A percentile compares a stretch with the other conserved stretches of the same genome.
Evolutionary conservation across 2,797 vertebrate species (phyloP).

Genomic region (Poeciliopsis gracilis): DNA sequence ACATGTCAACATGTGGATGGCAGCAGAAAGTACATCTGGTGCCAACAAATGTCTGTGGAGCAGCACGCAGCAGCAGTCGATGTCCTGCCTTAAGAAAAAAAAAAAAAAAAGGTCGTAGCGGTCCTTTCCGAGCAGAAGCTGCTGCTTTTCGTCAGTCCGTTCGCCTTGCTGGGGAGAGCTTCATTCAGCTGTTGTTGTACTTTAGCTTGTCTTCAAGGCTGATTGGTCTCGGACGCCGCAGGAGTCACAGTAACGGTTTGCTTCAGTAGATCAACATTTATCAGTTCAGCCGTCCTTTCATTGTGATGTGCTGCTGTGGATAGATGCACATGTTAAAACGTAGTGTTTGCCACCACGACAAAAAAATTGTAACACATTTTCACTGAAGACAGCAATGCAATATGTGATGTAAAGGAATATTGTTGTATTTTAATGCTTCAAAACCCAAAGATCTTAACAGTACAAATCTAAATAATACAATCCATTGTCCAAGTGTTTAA

Average conservation of each 20-base stretch:
- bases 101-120: neutral
- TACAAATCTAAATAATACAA: neutral
- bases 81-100: neutral
- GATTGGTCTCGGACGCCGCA: slow-evolving; percentile 34
- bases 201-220: slow-evolving; percentile 17
- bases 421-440: neutral
- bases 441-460: neutral
- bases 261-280: slow-evolving; percentile 51
- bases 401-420: neutral
- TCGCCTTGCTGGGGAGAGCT: neutral
- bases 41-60: slow-evolving; percentile 24
- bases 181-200: slow-evolving; percentile 5
- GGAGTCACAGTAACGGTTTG: slow-evolving; percentile 51
- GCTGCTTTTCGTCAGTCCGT: slow-evolving; percentile 30
- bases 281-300: slow-evolving; percentile 70
- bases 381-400: neutral
- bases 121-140: slow-evolving; percentile 18
- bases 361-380: neutral
- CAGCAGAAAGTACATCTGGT: slow-evolving; percentile 13
- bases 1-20: slow-evolving; percentile 34
- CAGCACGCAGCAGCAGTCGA: slow-evolving; percentile 6
- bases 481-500: neutral
- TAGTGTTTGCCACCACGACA: neutral
- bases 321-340: slow-evolving; percentile 18
- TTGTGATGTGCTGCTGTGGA: slow-evolving; percentile 75